Evolutionary conservation across 2,797 vertebrate species (phyloP), one percentile per base, ranked within the genome.

Genomic region (Cygnus olor): DNA sequence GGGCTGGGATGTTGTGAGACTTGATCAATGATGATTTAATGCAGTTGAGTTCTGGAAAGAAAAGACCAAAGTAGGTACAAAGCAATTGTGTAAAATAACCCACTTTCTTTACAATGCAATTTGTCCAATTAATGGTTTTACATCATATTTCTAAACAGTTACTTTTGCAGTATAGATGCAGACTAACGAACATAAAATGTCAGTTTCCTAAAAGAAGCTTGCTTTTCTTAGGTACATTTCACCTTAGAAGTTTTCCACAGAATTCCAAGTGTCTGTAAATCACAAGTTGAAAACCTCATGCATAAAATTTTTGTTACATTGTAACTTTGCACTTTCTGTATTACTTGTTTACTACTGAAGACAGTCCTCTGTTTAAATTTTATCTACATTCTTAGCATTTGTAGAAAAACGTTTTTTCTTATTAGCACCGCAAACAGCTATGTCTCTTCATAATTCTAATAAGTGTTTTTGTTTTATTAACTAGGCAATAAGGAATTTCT

Each of bases 401-500:
- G 5, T 51, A 58, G 19, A 77, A 64, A 17, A 24, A 44, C 14
- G 25, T 85, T 51, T 70, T 90, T 69, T 77, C 28, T 54, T 69
- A 4, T 61, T 49, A 70, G 9, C 3, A 6, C 66, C 28, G 28
- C 30, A 71, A 79, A 17, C 32, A 69, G 71, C 32, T 40, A 10
- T 0, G 2, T 72, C 40, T 72, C 36, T 88, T 38, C 40, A 3
- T 57, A 54, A 86, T 36, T 90, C 24, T 22, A 74, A 4, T 66
- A 85, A 88, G 3, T 80, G 9, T 30, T 91, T 89, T 68, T 73
- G 36, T 84, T 94, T 95, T 72, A 14, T 49, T 71, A 34, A 54
- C 54, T 89, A 98, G 98, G 98, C 97, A 64, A 24, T 97, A 68
- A 97, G 76, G 65, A 98, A 98, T 91, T 98, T 98, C 80, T 96